Evolutionary conservation across 2,113 vertebrate genomes (phyloP).

Genomic region (Phalacrocorax carbo): DNA sequence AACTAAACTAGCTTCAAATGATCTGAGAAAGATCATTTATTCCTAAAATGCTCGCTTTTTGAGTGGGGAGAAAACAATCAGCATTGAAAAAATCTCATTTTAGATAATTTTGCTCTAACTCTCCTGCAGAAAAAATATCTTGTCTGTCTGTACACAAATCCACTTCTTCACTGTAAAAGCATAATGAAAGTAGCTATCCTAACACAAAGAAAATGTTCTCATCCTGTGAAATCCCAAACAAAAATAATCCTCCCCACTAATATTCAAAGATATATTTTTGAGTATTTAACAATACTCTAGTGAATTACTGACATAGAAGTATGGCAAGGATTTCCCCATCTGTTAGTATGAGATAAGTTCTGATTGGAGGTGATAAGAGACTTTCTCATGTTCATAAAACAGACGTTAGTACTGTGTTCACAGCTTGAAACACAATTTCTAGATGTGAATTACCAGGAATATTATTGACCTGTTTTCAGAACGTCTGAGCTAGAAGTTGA

Average conservation of each 20-base stretch:
- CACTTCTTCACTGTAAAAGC: background rate
- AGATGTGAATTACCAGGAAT: background rate
- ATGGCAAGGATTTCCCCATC: background rate
- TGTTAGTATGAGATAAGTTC: background rate
- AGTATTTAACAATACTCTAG: background rate
- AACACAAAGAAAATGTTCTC: background rate
- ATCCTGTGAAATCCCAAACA: background rate
- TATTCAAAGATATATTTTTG: background rate
- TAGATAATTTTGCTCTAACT: background rate
- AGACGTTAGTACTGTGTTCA: background rate
- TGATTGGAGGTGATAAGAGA: constrained; percentile 38
- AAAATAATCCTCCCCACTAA: background rate
- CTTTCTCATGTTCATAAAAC: background rate
- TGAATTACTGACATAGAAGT: background rate
- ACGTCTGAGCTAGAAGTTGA: background rate
- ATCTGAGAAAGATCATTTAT: background rate
- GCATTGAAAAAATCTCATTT: background rate
- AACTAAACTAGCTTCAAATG: background rate
- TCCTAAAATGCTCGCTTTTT: background rate
- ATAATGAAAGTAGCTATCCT: background rate
- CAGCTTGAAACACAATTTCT: background rate
- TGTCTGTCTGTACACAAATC: background rate
- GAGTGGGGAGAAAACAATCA: background rate
- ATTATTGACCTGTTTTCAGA: background rate
- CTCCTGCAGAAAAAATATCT: background rate